These are phyloP conservation scores for Acanthisitta chloris DNA, from an alignment of 2,113 vertebrate genomes.

Conservation along the genomic window DNA sequence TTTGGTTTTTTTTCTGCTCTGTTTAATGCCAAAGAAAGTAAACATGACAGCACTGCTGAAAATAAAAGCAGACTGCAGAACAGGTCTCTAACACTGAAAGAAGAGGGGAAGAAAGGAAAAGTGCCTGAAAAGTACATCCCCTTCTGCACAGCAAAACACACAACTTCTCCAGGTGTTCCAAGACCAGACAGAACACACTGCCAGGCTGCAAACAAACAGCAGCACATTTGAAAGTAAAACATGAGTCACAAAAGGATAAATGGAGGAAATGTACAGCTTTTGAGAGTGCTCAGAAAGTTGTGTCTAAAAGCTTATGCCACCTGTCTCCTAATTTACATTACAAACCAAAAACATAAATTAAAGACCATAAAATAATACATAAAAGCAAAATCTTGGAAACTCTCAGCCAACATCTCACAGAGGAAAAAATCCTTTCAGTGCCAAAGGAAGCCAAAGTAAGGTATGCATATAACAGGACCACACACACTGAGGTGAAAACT, in stretches of 20 bases:
- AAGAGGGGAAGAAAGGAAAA: neutral
- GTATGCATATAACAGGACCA: neutral
- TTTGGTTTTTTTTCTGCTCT: neutral
- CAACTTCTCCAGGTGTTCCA: neutral
- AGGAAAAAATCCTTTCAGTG: neutral
- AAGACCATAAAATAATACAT: neutral
- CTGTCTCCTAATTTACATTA: neutral
- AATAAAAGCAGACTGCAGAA: neutral
- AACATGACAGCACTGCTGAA: no score
- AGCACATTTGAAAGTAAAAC: neutral
- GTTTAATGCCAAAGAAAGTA: neutral
- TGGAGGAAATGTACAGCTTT: neutral
- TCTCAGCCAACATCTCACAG: neutral
- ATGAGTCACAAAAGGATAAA: neutral
- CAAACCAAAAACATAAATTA: neutral
- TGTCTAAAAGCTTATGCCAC: neutral
- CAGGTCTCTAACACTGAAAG: neutral
- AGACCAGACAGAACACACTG: neutral
- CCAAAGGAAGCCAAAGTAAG: neutral
- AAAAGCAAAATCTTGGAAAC: neutral
- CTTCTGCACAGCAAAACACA: neutral
- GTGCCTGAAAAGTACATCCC: neutral
- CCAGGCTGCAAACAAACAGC: neutral
- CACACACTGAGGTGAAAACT: neutral
- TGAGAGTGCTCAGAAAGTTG: neutral